Conservation (phyloP, 1,140 invertebrate species). For the Saxidomus purpurata region DNA sequence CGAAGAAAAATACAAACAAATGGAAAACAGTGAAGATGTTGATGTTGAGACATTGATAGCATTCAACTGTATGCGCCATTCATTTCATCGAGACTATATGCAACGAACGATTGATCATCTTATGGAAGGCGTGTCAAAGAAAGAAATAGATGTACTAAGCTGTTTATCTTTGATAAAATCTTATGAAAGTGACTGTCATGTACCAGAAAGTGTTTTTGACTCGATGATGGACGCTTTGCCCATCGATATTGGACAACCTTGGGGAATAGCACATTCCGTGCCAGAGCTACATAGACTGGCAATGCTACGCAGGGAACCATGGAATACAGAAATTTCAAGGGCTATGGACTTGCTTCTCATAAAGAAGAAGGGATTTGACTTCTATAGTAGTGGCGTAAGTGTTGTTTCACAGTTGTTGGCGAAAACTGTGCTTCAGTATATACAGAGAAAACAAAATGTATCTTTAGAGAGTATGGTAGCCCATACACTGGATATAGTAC, state of each 20-base stretch:
- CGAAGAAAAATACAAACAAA: conserved; percentile 35
- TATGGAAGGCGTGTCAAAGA: not conserved
- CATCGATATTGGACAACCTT: not conserved
- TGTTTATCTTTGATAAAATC: conserved; percentile 10
- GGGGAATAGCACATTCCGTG: conserved; percentile 5
- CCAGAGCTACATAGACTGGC: not conserved
- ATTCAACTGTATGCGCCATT: conserved; percentile 48
- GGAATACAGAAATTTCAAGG: not conserved
- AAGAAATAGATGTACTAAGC: conserved; percentile 16
- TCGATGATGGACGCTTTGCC: not conserved
- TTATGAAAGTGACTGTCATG: conserved; percentile 39
- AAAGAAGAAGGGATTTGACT: not conserved
- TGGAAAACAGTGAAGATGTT: not conserved
- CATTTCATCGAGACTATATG: conserved; percentile 36
- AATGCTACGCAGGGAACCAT: not conserved
- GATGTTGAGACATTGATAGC: conserved; percentile 46
- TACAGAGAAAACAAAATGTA: not conserved
- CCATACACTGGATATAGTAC: not conserved
- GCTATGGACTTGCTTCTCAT: conserved; percentile 27
- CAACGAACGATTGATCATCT: not conserved
- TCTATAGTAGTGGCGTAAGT: conserved; percentile 7
- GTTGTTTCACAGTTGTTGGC: conserved; percentile 42
- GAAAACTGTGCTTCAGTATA: not conserved
- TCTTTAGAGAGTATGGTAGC: conserved; percentile 10
- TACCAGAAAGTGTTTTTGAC: conserved; percentile 47